Evolutionary conservation across 2,888 invertebrate species (phyloP).

Genomic region (Drosophila infuscata): DNA sequence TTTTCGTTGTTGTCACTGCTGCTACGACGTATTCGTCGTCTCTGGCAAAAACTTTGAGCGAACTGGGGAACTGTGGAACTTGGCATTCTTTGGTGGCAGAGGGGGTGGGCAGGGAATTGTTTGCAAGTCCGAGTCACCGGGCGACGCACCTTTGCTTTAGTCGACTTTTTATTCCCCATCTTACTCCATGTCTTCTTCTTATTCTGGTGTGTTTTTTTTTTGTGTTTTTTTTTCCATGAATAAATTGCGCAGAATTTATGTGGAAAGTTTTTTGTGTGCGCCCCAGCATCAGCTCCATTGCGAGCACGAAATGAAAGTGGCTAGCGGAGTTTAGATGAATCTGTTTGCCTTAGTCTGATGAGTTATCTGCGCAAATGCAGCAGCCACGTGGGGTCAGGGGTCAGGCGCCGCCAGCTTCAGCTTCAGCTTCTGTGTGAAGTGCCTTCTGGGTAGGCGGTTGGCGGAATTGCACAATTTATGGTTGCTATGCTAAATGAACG

Average conservation of each 20-base stretch:
- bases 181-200: slow-evolving; percentile 14
- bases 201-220: neutral
- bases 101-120: slow-evolving; percentile 30
- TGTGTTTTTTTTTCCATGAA: slow-evolving; percentile 61
- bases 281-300: slow-evolving; percentile 20
- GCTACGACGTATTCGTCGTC: slow-evolving; percentile 13
- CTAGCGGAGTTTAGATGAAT: slow-evolving; percentile 78
- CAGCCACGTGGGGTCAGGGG: slow-evolving; percentile 16
- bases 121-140: slow-evolving; percentile 58
- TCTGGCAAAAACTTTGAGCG: slow-evolving; percentile 16
- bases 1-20: slow-evolving; percentile 36
- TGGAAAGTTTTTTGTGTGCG: slow-evolving; percentile 68
- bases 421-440: slow-evolving; percentile 5
- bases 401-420: neutral
- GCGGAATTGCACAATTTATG: slow-evolving; percentile 69
- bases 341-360: slow-evolving; percentile 79
- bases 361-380: slow-evolving; percentile 74
- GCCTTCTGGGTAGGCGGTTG: slow-evolving; percentile 24
- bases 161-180: slow-evolving; percentile 22
- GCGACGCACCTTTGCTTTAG: slow-evolving; percentile 66
- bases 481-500: slow-evolving; percentile 74
- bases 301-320: slow-evolving; percentile 70
- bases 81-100: neutral
- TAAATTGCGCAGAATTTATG: slow-evolving; percentile 80
- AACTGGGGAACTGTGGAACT: slow-evolving; percentile 17